phyloP scores from a whole-genome alignment of 2,113 vertebrate genomes.

The Heterotilapia buettikoferi region DNA sequence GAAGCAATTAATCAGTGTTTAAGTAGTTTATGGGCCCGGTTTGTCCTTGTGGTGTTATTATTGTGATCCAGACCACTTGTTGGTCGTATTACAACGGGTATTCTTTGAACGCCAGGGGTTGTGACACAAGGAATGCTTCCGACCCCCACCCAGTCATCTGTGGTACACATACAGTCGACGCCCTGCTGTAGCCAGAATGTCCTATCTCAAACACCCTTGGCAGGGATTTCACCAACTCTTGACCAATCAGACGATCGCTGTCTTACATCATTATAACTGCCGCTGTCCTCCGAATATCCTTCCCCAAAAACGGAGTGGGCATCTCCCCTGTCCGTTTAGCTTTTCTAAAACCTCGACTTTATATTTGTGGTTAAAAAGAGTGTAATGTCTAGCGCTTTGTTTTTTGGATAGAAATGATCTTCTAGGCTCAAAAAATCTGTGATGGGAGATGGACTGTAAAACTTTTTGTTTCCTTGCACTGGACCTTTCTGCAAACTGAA shows the following conservation, averaged over 20 bases:
- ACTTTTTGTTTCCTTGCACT: neutral
- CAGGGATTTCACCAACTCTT: slow-evolving; percentile 53
- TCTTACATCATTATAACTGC: slow-evolving; percentile 58
- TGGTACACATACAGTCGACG: neutral
- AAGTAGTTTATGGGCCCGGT: neutral
- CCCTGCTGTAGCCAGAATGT: neutral
- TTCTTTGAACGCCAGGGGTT: neutral
- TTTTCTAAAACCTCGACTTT: neutral
- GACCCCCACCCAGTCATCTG: neutral
- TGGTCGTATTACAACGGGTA: slow-evolving; percentile 15
- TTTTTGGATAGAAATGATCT: neutral
- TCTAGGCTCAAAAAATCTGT: neutral
- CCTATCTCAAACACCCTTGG: neutral
- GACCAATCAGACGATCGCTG: slow-evolving; percentile 19
- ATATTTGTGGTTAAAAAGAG: neutral
- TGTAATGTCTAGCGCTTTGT: neutral
- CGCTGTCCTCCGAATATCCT: slow-evolving; percentile 17
- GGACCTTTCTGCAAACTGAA: neutral
- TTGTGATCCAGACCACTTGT: neutral
- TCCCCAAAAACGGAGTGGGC: neutral
- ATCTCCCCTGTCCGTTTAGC: neutral
- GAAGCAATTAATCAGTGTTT: neutral
- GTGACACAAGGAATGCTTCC: slow-evolving; percentile 21
- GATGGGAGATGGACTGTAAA: neutral
- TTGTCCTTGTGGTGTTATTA: neutral